Evolutionary conservation across 2,797 vertebrate species (phyloP), one percentile per base, ranked within the genome.

Genomic region (Rousettus madagascariensis): DNA sequence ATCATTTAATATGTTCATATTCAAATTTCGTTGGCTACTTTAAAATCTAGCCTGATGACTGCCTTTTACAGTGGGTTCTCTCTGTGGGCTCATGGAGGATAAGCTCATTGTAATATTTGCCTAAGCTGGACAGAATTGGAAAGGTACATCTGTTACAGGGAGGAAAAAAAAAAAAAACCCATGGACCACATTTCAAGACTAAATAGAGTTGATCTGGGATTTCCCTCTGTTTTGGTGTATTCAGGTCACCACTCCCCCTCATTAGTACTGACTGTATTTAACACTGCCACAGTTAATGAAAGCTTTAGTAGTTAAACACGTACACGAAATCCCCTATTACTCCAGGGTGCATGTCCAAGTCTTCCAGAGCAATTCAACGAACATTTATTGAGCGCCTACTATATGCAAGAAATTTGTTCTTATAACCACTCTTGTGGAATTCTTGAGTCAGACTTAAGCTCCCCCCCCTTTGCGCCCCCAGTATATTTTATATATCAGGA

Each of bases 221-320:
- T 95, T 96, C 95, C 90, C 94, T 96, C 66, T 92, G 87, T 95
- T 95, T 77, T 82, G 92, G 82, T 41, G 78, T 95, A 96, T 97
- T 92, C 94, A 96, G 96, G 97, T 95, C 96, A 95, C 22, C 72
- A 49, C 96, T 77, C 91, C 84, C 91, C 74, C 77, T 96, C 68
- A 55, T 95, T 92, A 95, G 88, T 30, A 26, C 46, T 2, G 51
- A 9, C 94, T 94, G 95, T 97, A 95, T 95, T 96, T 97, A 97
- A 96, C 95, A 77, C 90, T 88, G 92, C 95, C 95, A 89, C 87
- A 61, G 88, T 97, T 97, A 97, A 97, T 96, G 92, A 97, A 96
- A 90, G 68, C 80, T 83, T 85, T 53, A 30, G 77, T 10, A 74
- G 94, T 95, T 90, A 94, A 80, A 79, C 87, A 59, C 0, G 55